A percentile compares a stretch with the other conserved stretches of the same genome.
Conservation (phyloP, 2,888 invertebrate species). For the Agapetus fuscipes region DNA sequence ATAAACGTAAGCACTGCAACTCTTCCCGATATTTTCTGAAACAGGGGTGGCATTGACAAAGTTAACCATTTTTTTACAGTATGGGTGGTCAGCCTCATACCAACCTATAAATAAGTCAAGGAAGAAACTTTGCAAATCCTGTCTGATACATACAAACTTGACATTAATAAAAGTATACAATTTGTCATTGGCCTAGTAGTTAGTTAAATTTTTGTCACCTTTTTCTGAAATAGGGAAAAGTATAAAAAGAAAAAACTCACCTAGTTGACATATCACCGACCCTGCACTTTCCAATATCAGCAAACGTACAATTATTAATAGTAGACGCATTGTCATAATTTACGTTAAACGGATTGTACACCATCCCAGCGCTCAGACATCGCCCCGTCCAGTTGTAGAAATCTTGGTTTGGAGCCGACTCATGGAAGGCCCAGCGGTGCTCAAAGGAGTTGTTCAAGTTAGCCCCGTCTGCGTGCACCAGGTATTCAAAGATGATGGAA, state of each 20-base stretch:
- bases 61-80: too few species aligned
- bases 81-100: too few species aligned
- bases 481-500: conserved; percentile 68
- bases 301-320: conserved; percentile 47
- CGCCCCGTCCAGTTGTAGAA: conserved; percentile 85
- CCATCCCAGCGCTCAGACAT: conserved; percentile 66
- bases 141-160: background rate
- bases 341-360: conserved; percentile 72
- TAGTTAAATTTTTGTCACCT: too few species aligned
- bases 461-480: conserved; percentile 82
- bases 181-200: background rate
- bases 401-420: conserved; percentile 69
- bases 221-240: too few species aligned
- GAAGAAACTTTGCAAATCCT: background rate
- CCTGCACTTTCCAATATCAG: conserved; percentile 52
- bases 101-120: too few species aligned
- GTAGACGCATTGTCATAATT: conserved; percentile 51
- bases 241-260: too few species aligned
- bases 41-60: too few species aligned
- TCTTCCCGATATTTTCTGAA: too few species aligned
- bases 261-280: conserved; percentile 68
- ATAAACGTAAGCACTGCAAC: too few species aligned
- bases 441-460: conserved; percentile 60
- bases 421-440: conserved; percentile 81
- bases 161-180: background rate